A percentile compares a stretch with the other conserved stretches of the same genome.
phyloP scores from a whole-genome alignment of 2,113 vertebrate genomes.

The Cygnus atratus region DNA sequence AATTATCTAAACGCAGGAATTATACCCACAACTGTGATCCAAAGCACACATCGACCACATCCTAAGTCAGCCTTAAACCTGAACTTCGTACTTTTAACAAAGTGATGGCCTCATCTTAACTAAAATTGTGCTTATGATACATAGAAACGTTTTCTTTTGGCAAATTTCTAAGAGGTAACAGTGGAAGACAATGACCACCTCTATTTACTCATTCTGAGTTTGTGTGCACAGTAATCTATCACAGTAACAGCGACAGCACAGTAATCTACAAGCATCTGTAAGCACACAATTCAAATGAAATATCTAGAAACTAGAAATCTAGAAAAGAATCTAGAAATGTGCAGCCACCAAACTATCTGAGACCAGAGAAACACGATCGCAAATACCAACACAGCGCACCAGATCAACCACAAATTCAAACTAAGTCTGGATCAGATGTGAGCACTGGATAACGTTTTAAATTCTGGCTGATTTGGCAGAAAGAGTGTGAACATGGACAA shows the following conservation, averaged over 20 bases:
- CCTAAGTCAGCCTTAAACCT: background rate
- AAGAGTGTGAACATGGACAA: background rate
- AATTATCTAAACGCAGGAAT: background rate
- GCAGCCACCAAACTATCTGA: background rate
- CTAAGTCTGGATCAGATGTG: background rate
- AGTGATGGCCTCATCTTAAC: background rate
- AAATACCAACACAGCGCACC: background rate
- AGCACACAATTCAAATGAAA: background rate
- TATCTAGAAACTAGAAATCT: background rate
- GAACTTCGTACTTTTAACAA: background rate
- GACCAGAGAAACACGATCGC: background rate
- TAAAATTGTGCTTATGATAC: background rate
- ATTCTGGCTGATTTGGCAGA: background rate
- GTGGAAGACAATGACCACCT: background rate
- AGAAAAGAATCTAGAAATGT: no score
- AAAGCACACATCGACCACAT: background rate
- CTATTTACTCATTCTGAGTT: background rate
- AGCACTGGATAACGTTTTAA: background rate
- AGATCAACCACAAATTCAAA: background rate
- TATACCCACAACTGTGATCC: background rate
- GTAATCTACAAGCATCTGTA: background rate
- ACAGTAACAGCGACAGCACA: background rate
- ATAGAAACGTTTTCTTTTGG: background rate
- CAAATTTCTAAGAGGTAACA: background rate
- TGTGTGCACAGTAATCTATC: background rate